A percentile compares a stretch with the other conserved stretches of the same genome.
Conservation (phyloP, 2,797 vertebrate species). For the Thalassophryne amazonica region DNA sequence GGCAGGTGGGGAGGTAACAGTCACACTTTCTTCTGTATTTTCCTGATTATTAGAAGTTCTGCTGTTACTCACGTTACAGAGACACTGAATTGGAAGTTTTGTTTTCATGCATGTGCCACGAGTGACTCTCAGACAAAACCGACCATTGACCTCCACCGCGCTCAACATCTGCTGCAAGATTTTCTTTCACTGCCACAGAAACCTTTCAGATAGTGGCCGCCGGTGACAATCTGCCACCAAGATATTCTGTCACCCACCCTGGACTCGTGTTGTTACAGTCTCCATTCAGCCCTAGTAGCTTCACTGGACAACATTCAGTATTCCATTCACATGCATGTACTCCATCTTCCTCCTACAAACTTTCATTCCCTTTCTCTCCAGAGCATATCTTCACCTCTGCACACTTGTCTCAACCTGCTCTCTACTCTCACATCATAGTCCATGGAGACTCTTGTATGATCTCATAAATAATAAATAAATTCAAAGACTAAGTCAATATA, state of each 20-base stretch:
- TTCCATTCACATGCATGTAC: too few relatives aligned
- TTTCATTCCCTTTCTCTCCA: too few relatives aligned
- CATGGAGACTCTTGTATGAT: too few relatives aligned
- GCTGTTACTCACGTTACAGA: constrained; percentile 48
- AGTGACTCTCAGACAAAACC: constrained; percentile 46
- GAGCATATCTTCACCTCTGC: too few relatives aligned
- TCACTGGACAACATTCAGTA: too few relatives aligned
- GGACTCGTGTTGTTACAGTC: constrained; percentile 2
- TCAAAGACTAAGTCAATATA: too few relatives aligned
- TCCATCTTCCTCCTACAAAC: too few relatives aligned
- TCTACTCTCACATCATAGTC: too few relatives aligned
- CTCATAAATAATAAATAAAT: too few relatives aligned
- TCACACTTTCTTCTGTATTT: not conserved
- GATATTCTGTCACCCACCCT: constrained; percentile 9
- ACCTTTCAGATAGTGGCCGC: constrained; percentile 35
- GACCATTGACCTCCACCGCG: constrained; percentile 19
- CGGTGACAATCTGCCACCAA: constrained; percentile 18
- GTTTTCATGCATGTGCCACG: constrained; percentile 39
- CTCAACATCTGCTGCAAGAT: constrained; percentile 64
- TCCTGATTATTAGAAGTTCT: constrained; percentile 24
- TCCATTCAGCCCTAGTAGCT: constrained; percentile 1
- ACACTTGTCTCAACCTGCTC: too few relatives aligned
- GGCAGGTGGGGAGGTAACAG: too few relatives aligned
- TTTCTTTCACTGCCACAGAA: constrained; percentile 57
- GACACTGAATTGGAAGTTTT: constrained; percentile 59